Evolutionary conservation across 2,797 vertebrate genomes (phyloP), one percentile per base, ranked within the genome.

Genomic region (Eupleurogrammus muticus): DNA sequence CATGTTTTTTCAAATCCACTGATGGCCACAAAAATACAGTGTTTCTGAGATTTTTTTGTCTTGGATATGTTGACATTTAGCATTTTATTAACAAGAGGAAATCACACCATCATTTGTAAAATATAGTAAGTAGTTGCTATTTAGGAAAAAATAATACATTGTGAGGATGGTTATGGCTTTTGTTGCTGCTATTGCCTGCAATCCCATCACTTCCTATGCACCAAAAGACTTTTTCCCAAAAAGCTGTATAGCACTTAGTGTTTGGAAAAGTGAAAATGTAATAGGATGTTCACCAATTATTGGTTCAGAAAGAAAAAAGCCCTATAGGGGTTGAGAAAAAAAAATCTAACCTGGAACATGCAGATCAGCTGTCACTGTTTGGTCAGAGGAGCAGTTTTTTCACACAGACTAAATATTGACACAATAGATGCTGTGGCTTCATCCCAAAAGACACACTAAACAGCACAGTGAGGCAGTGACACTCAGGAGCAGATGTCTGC

Each of bases 351-450:
- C 23, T n/a, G 28, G 9, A 46, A 9, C 1, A 3, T 46, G 17
- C 1, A 0, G 1, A 42, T 38, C 21, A 14, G 20, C n/a, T 46
- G 24, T 52, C n/a, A 5, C 44, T 4, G 59, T 42, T 73, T 28
- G 23, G 2, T 11, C 12, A 16, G 12, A 55, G 0, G 0, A 58
- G 46, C 50, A 35, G 59, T 56, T 55, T 56, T 65, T 49, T 40
- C 34, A 16, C 54, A 61, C 23, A 1, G 13, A 53, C 69, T 83
- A 84, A 88, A 87, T 86, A 83, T 86, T 87, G 86, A 83, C 84
- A 60, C 12, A 9, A 23, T 68, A 51, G 61, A 67, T 44, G 51
- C 73, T 17, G 67, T 12, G 53, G 59, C 68, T 48, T 50, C 52
- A 68, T 47, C 24, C 48, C 70, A 77, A 68, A 75, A 65, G 74